phyloP scores from a whole-genome alignment of 2,797 vertebrate species.

The Gouania willdenowi region DNA sequence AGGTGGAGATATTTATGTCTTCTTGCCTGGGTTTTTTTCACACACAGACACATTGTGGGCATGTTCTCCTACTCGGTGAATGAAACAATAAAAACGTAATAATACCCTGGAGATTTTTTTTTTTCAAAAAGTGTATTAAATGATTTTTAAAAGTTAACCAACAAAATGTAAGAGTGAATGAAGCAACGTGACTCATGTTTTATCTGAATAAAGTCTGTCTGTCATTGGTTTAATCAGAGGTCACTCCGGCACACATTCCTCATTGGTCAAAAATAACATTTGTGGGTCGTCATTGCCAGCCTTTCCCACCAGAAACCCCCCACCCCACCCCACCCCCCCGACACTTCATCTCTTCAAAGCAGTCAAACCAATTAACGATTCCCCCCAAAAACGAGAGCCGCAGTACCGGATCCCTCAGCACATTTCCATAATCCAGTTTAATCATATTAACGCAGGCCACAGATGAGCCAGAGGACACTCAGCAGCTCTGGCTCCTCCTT shows the following conservation, averaged over 20 bases:
- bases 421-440: conserved; percentile 79
- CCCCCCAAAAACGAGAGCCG: conserved; percentile 67
- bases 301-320: conserved; percentile 30
- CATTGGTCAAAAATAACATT: conserved; percentile 57
- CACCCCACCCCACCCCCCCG: conserved; percentile 49
- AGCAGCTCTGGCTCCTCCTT: conserved; percentile 26
- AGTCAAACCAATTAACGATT: conserved; percentile 74
- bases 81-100: no score
- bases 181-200: no score
- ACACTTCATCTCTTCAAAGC: conserved; percentile 72
- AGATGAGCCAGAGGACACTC: conserved; percentile 61
- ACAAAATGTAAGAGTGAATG: no score
- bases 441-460: conserved; percentile 72
- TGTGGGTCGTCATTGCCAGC: conserved; percentile 35
- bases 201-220: no score
- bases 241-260: conserved; percentile 42
- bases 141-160: no score
- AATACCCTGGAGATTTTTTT: no score
- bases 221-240: conserved; percentile 48
- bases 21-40: no score
- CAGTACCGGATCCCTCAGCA: conserved; percentile 53
- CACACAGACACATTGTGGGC: no score
- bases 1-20: no score
- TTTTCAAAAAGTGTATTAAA: no score
- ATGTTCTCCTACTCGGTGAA: no score